These are phyloP conservation scores for Lucifuga dentata DNA, from an alignment of 2,113 vertebrate species.

Conservation along the genomic window DNA sequence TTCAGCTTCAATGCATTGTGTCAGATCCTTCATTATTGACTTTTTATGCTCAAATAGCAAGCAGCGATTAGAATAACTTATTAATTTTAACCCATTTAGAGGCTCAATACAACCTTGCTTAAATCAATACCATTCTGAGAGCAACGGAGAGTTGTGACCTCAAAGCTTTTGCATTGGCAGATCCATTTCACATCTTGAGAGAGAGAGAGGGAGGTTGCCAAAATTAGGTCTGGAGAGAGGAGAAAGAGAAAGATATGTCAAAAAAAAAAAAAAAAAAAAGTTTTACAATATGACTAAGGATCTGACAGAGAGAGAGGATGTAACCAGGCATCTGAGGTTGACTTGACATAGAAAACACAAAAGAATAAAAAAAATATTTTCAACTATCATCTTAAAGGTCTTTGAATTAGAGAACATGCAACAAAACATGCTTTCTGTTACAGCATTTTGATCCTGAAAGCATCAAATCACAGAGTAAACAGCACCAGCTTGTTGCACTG, in stretches of 20 bases:
- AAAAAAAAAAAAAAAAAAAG: too few species aligned
- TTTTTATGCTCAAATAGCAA: background rate
- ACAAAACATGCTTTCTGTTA: too few species aligned
- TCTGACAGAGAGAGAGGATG: background rate
- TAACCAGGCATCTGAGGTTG: slow-evolving; percentile 2
- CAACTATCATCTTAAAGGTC: slow-evolving; percentile 30
- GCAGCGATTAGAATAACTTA: slow-evolving; percentile 19
- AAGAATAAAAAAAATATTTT: slow-evolving; percentile 24
- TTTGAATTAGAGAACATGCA: too few species aligned
- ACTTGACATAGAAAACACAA: slow-evolving; percentile 17
- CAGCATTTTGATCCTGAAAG: too few species aligned
- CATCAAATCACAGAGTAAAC: too few species aligned
- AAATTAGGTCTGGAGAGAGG: background rate
- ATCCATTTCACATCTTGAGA: slow-evolving; percentile 16
- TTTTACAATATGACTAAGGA: too few species aligned
- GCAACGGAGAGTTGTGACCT: slow-evolving; percentile 26
- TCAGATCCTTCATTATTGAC: background rate
- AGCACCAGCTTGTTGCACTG: too few species aligned
- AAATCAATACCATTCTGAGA: slow-evolving; percentile 55
- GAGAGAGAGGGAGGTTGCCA: slow-evolving; percentile 7
- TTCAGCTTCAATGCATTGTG: too few species aligned
- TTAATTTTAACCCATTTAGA: slow-evolving; percentile 22
- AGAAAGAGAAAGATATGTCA: background rate
- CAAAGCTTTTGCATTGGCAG: background rate
- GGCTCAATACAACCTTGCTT: slow-evolving; percentile 46